Percentiles rank a stretch among this genome's conserved stretches.
Evolutionary conservation across 2,888 invertebrate genomes (phyloP).

Genomic region (Andrena haemorrhoa): DNA sequence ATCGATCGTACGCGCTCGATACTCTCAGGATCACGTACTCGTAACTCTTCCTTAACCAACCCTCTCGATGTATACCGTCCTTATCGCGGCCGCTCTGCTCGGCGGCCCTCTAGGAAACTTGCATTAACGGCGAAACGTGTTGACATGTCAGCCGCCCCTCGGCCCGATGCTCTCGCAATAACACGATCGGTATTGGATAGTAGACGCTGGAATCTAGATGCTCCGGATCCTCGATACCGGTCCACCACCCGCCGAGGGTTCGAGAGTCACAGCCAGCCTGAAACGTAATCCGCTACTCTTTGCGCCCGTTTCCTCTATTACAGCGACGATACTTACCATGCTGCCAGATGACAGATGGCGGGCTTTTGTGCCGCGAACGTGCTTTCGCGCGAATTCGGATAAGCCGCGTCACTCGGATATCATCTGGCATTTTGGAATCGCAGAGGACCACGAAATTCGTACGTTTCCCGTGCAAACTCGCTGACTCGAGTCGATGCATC

Average conservation of each 20-base stretch:
- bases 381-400: constrained; percentile 18
- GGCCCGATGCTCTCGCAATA: constrained; percentile 38
- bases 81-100: constrained; percentile 64
- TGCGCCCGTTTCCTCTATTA: constrained; percentile 19
- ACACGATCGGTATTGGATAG: constrained; percentile 41
- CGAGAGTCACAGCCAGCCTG: not conserved
- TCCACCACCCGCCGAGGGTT: not conserved
- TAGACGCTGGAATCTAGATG: constrained; percentile 45
- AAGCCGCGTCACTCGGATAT: constrained; percentile 13
- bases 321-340: constrained; percentile 25
- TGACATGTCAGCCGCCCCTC: constrained; percentile 54
- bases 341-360: constrained; percentile 7
- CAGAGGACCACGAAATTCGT: not conserved
- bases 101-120: constrained; percentile 47
- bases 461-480: not conserved
- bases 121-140: constrained; percentile 64
- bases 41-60: constrained; percentile 70
- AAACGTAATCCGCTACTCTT: constrained; percentile 23
- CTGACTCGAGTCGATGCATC: too few species aligned
- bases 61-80: constrained; percentile 65
- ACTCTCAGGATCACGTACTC: constrained; percentile 69
- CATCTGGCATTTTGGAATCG: not conserved
- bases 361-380: constrained; percentile 26
- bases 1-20: constrained; percentile 72
- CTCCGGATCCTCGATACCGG: constrained; percentile 43